Evolutionary conservation across 2,113 vertebrate genomes (phyloP), one percentile per base, ranked within the genome.

Genomic region (Sinocyclocheilus anshuiensis): DNA sequence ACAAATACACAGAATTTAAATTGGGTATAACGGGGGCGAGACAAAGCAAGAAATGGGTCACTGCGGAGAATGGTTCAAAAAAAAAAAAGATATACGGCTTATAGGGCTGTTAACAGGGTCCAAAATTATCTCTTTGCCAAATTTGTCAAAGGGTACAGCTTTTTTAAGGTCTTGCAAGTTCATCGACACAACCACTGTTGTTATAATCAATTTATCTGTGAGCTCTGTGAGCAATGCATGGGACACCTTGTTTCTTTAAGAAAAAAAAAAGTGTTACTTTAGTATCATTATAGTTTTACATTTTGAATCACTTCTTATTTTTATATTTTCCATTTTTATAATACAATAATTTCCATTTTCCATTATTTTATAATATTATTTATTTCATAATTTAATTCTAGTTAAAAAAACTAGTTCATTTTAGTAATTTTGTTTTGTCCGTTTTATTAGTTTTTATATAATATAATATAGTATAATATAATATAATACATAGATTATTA

Each of bases 21-120:
- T 9, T 0, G 76, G 65, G 50, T 42, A 4, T 48, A 76, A 24
- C 5, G 36, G 74, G 39, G 63, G 39, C 8, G 63, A 22, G 69
- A 81, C 39, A 59, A 45, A 22, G 48, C 42, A 42, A 74, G 77
- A 88, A 88, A 0, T 39, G 26, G 87, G 75, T 83, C 59, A 77
- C 39, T 81, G 16, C n/a, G 4, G 50, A 77, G 24, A 26, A 22
- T 82, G 29, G 48, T 20, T n/a, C n/a, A 59, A 59, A 29, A 12
- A 53, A 69, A 57, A n/a, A 29, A 18, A 72, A 48, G 13, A 1
- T 1, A n/a, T 61, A 12, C 29, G 50, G 36, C 22, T 63, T 20
- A 12, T 20, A 36, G 7, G 20, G 39, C 42, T 50, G 24, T 65
- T 16, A 69, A 20, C 24, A 4, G 7, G 12, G 33, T 63, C 71